Percentiles rank a stretch among this genome's conserved stretches.
These are phyloP conservation scores for Baryphthengus martii DNA, from an alignment of 2,113 vertebrate genomes.

Conservation along the genomic window DNA sequence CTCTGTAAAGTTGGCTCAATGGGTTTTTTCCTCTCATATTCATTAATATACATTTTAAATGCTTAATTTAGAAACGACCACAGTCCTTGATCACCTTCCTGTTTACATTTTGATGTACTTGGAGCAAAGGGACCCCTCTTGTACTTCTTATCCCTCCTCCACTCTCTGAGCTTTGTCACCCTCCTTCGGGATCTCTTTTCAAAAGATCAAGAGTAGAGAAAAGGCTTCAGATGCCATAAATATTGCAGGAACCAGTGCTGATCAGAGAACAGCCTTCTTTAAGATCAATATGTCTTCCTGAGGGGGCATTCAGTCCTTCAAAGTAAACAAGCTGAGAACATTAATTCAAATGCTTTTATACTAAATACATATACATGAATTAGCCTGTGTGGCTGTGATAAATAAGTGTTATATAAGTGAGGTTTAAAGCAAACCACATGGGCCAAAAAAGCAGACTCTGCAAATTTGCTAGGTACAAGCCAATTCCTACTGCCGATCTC, in stretches of 20 bases:
- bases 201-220: conserved; percentile 71
- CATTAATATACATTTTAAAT: conserved; percentile 67
- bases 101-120: conserved; percentile 61
- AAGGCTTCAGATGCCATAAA: conserved; percentile 73
- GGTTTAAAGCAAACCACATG: conserved; percentile 5
- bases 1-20: neutral
- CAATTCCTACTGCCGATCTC: neutral
- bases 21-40: neutral
- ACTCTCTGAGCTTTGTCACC: conserved; percentile 46
- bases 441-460: neutral
- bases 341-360: conserved; percentile 57
- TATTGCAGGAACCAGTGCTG: conserved; percentile 67
- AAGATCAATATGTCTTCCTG: conserved; percentile 66
- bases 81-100: conserved; percentile 65
- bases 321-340: conserved; percentile 66
- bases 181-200: conserved; percentile 69
- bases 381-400: neutral
- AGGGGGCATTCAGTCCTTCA: conserved; percentile 58
- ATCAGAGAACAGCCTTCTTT: conserved; percentile 63
- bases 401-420: conserved; percentile 29
- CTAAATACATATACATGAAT: conserved; percentile 55
- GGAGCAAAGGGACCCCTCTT: conserved; percentile 30
- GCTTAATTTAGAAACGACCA: conserved; percentile 58
- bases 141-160: conserved; percentile 39
- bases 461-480: neutral